A percentile compares a stretch with the other conserved stretches of the same genome.
phyloP scores from a whole-genome alignment of 2,797 vertebrate species.

The Pseudochirops cupreus region DNA sequence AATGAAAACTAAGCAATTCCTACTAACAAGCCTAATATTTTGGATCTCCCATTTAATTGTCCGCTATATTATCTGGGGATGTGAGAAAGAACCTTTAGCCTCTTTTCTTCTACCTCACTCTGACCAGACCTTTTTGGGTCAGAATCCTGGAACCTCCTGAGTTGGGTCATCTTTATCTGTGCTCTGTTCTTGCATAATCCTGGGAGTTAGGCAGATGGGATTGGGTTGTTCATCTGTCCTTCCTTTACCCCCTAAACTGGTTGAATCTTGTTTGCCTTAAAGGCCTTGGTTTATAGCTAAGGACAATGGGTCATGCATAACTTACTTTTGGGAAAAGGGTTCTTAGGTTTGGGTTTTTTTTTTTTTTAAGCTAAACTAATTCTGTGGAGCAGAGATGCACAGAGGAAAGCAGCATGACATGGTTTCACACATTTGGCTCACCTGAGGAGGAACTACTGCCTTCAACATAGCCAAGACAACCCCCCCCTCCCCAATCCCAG shows the following conservation, averaged over 20 bases:
- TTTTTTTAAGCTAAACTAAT: background rate
- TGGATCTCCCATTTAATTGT: background rate
- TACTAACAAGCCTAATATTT: background rate
- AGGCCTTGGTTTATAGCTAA: background rate
- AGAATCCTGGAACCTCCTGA: background rate
- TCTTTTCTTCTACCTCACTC: background rate
- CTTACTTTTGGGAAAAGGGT: background rate
- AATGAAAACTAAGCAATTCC: background rate
- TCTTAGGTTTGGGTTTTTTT: background rate
- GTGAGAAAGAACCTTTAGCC: background rate
- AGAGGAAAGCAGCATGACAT: background rate
- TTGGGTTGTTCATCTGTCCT: background rate
- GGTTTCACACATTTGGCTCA: background rate
- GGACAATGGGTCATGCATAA: background rate
- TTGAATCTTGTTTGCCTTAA: background rate
- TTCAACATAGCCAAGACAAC: background rate
- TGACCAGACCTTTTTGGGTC: background rate
- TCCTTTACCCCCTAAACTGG: background rate
- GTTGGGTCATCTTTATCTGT: background rate
- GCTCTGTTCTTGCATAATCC: background rate
- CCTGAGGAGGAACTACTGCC: background rate
- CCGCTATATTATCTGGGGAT: background rate
- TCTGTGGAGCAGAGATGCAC: background rate
- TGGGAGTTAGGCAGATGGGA: background rate
- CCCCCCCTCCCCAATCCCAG: background rate